Percentiles rank a stretch among this genome's conserved stretches.
phyloP scores from a whole-genome alignment of 2,797 vertebrate species.

The Myripristis jacobus region DNA sequence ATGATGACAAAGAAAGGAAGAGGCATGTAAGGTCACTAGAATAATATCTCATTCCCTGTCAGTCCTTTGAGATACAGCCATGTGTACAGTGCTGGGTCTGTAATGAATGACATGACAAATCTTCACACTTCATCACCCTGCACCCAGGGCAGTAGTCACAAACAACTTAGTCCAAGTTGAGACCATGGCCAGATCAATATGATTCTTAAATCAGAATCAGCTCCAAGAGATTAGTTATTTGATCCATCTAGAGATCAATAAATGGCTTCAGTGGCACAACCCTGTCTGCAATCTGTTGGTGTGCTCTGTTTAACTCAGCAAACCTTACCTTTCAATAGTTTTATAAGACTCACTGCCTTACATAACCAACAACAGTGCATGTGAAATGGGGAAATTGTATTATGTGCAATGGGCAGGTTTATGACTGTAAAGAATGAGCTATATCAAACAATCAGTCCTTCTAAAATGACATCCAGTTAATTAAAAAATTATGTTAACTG shows the following conservation, averaged over 20 bases:
- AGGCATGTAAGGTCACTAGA: neutral
- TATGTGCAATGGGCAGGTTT: neutral
- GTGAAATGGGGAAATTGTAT: neutral
- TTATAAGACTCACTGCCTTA: neutral
- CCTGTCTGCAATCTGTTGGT: neutral
- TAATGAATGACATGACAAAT: neutral
- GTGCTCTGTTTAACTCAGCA: neutral
- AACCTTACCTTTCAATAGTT: neutral
- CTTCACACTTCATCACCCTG: neutral
- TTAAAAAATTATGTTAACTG: neutral
- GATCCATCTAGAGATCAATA: conserved; percentile 32
- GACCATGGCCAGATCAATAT: too few species aligned
- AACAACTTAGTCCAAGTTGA: neutral
- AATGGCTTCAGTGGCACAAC: neutral
- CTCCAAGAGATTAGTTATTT: neutral
- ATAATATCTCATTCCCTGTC: conserved; percentile 1
- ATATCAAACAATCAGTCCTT: neutral
- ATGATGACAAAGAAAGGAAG: conserved; percentile 1
- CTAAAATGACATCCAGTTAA: fast-evolving
- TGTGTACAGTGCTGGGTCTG: neutral
- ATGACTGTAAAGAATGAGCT: neutral
- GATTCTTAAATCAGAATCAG: neutral
- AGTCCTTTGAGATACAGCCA: neutral
- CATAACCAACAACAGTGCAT: neutral
- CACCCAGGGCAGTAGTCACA: neutral